phyloP scores from a whole-genome alignment of 2,888 invertebrate species.

The Aleiodes alternator region DNA sequence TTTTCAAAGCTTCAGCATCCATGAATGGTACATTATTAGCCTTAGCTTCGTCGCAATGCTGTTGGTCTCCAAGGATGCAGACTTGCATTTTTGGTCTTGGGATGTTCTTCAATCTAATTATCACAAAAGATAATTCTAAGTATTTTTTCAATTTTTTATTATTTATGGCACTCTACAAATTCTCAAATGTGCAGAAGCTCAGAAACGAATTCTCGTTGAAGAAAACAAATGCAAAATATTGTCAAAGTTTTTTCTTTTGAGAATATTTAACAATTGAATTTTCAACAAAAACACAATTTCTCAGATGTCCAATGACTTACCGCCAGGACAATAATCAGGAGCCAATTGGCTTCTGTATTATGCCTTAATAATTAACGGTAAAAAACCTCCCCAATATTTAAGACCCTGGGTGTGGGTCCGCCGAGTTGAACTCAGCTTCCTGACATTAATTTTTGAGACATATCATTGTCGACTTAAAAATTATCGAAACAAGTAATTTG shows the following conservation, averaged over 20 bases:
- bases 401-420: conserved; percentile 99
- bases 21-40: conserved; percentile 93
- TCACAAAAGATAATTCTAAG: background rate
- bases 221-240: background rate
- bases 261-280: too few species aligned
- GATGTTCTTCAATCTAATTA: conserved; percentile 93
- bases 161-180: background rate
- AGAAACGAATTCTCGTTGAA: background rate
- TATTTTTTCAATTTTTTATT: background rate
- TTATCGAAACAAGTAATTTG: background rate
- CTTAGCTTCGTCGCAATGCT: conserved; percentile 99
- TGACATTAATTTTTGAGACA: conserved; percentile 73
- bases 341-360: conserved; percentile 10
- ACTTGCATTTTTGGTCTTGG: conserved; percentile 99
- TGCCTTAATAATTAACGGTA: conserved; percentile 61
- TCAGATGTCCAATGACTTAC: conserved; percentile 15
- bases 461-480: conserved; percentile 59
- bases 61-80: conserved; percentile 98
- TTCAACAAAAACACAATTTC: background rate
- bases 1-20: conserved; percentile 99
- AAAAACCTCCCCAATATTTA: conserved; percentile 93
- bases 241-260: too few species aligned
- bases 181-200: background rate
- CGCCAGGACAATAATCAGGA: conserved; percentile 14
- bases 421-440: conserved; percentile 83